Percentiles rank a stretch among this genome's conserved stretches.
These are phyloP conservation scores for Vireo griseus DNA, from an alignment of 2,797 vertebrate genomes.

Conservation along the genomic window DNA sequence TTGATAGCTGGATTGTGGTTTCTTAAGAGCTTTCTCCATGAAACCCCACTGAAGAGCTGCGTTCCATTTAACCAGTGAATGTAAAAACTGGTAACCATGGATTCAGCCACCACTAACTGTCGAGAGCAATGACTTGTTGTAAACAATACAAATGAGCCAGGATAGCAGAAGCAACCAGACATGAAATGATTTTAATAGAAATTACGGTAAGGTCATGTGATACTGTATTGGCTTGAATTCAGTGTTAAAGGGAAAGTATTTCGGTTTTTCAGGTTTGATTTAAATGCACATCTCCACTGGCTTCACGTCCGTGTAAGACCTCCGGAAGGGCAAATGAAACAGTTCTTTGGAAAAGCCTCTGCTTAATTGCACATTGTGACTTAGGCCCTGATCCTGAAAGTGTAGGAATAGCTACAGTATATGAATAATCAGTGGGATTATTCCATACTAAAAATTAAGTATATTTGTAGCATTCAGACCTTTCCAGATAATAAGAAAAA, in stretches of 20 bases:
- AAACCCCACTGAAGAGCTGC: conserved; percentile 73
- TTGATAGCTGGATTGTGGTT: conserved; percentile 78
- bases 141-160: conserved; percentile 81
- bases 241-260: conserved; percentile 76
- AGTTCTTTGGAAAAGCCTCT: conserved; percentile 22
- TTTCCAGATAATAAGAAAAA: not conserved
- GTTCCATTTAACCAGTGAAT: conserved; percentile 81
- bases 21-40: conserved; percentile 75
- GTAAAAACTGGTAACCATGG: conserved; percentile 82
- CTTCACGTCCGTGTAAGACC: conserved; percentile 1
- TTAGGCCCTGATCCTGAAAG: conserved; percentile 10
- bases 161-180: conserved; percentile 79
- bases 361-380: conserved; percentile 26
- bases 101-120: conserved; percentile 77
- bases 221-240: conserved; percentile 67
- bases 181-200: conserved; percentile 83
- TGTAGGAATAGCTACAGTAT: not conserved
- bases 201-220: conserved; percentile 82
- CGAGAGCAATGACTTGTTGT: conserved; percentile 79
- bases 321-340: conserved; percentile 14
- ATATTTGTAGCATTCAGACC: not conserved
- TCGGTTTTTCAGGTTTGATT: conserved; percentile 49
- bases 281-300: conserved; percentile 31
- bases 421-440: not conserved
- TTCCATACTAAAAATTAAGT: not conserved